These are phyloP conservation scores for Zaprionus lachaisei DNA, from an alignment of 1,140 invertebrate species.

Conservation along the genomic window DNA sequence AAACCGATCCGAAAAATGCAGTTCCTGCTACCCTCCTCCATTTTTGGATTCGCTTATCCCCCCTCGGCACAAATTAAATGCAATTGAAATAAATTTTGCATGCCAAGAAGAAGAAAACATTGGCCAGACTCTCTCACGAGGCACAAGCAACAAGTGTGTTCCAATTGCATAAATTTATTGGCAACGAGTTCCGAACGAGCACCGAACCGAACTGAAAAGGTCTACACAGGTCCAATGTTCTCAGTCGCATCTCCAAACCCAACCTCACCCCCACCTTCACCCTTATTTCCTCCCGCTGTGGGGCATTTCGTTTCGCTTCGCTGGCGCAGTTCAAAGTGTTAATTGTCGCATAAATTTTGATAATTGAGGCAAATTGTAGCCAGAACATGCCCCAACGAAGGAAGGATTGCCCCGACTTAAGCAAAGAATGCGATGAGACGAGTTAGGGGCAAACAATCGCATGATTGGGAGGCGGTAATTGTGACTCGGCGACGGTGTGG, in stretches of 20 bases:
- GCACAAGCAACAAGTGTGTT: constrained; percentile 75
- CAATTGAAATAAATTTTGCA: constrained; percentile 82
- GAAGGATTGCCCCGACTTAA: constrained; percentile 21
- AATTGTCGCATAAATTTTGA: constrained; percentile 74
- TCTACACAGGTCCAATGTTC: constrained; percentile 27
- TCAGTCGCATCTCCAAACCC: neutral
- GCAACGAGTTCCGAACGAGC: constrained; percentile 59
- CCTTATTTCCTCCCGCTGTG: neutral
- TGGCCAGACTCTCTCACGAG: constrained; percentile 38
- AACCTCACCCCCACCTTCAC: neutral
- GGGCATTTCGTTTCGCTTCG: constrained; percentile 30
- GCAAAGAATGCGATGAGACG: neutral
- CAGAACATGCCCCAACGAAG: neutral
- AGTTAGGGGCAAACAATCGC: neutral
- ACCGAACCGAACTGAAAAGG: constrained; percentile 15
- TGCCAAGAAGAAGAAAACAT: constrained; percentile 51
- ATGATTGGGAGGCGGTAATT: neutral
- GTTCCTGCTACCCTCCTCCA: constrained; percentile 6
- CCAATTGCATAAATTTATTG: constrained; percentile 83
- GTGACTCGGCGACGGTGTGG: neutral
- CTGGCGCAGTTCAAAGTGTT: constrained; percentile 72
- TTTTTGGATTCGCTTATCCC: constrained; percentile 62
- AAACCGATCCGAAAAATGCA: constrained; percentile 9
- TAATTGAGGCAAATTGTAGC: constrained; percentile 60
- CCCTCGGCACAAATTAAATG: constrained; percentile 72